Conservation (phyloP, 2,797 vertebrate species). For the Pseudopleuronectes americanus region DNA sequence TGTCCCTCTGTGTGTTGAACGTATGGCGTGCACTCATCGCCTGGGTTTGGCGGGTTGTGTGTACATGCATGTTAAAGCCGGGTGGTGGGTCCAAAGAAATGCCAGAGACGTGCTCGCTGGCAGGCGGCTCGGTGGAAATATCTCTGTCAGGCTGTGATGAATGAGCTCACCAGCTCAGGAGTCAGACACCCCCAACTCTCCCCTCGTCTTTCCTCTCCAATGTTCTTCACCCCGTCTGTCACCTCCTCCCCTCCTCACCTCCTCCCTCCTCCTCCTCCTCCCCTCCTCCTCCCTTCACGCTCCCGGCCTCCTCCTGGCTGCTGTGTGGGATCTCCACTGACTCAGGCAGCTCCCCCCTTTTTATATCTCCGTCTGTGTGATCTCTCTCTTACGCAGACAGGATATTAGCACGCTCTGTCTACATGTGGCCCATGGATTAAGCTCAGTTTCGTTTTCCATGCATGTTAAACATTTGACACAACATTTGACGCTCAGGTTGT, state of each 20-base stretch:
- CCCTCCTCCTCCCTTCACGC: slow-evolving; percentile 22
- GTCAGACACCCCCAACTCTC: slow-evolving; percentile 57
- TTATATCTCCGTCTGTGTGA: slow-evolving; percentile 56
- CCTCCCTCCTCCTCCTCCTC: slow-evolving; percentile 30
- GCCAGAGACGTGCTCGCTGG: slow-evolving; percentile 55
- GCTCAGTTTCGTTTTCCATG: slow-evolving; percentile 19
- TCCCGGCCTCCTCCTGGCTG: slow-evolving; percentile 32
- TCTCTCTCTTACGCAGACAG: slow-evolving; percentile 44
- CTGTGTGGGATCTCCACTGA: slow-evolving; percentile 45
- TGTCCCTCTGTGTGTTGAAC: slow-evolving; percentile 8
- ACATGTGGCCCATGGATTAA: slow-evolving; percentile 28
- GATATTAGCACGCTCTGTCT: slow-evolving; percentile 25
- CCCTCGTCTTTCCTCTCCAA: slow-evolving; percentile 50
- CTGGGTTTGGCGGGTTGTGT: slow-evolving; percentile 23
- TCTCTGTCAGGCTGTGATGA: slow-evolving; percentile 66
- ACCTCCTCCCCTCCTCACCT: slow-evolving; percentile 28
- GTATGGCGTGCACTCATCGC: background rate
- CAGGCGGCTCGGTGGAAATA: slow-evolving; percentile 64
- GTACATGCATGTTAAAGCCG: slow-evolving; percentile 45
- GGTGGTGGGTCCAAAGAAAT: slow-evolving; percentile 36
- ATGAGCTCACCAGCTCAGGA: slow-evolving; percentile 65
- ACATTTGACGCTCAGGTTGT: background rate
- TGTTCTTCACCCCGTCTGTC: slow-evolving; percentile 48
- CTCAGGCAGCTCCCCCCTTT: slow-evolving; percentile 28
- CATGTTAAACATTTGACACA: slow-evolving; percentile 9